phyloP scores from a whole-genome alignment of 1,140 invertebrate species.

The Phenacoccus solenopsis region DNA sequence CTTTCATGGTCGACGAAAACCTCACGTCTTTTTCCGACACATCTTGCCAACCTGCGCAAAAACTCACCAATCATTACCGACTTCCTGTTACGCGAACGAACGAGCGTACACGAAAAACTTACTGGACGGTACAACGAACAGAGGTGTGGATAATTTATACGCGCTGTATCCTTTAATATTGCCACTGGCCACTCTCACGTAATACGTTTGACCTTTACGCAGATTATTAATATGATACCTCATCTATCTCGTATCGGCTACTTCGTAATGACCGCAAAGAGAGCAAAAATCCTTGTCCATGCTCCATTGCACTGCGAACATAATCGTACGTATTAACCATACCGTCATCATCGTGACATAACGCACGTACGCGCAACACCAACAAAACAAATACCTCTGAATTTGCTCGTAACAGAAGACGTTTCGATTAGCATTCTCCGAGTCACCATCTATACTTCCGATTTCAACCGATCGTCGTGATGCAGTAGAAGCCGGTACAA shows the following conservation, averaged over 20 bases:
- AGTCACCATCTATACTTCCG: neutral
- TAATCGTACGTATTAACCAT: too few relatives aligned
- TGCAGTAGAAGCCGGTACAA: neutral
- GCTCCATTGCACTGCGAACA: neutral
- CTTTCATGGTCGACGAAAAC: constrained; percentile 52
- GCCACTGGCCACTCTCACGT: constrained; percentile 69
- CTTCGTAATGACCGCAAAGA: constrained; percentile 32
- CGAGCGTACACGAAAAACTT: constrained; percentile 35
- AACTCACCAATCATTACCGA: neutral
- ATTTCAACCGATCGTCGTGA: neutral
- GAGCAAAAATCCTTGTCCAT: neutral
- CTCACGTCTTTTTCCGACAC: constrained; percentile 50
- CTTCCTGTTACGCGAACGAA: neutral
- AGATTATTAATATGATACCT: constrained; percentile 34
- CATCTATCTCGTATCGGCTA: constrained; percentile 47
- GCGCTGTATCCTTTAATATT: constrained; percentile 84
- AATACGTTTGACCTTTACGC: constrained; percentile 68
- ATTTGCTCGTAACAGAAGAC: constrained; percentile 73
- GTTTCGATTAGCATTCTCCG: constrained; percentile 33
- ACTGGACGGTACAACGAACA: constrained; percentile 80
- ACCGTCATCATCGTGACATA: too few relatives aligned
- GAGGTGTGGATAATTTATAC: constrained; percentile 57
- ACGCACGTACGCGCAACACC: too few relatives aligned
- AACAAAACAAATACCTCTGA: constrained; percentile 68
- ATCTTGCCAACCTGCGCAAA: constrained; percentile 58